These are phyloP conservation scores for Dendrocopos noguchii DNA, from an alignment of 2,113 vertebrate genomes.

Conservation along the genomic window DNA sequence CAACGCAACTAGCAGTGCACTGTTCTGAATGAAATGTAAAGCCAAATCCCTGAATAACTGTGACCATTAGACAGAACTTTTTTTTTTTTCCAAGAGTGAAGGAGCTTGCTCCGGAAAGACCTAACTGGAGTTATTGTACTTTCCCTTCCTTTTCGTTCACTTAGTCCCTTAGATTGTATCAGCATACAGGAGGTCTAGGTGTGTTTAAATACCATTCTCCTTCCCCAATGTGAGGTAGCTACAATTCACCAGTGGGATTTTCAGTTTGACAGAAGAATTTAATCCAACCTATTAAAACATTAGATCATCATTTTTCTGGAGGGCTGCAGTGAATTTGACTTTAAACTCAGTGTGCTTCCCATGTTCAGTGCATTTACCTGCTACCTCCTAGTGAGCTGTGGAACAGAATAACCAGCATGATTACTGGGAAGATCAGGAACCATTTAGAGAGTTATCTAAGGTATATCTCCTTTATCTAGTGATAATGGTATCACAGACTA, in stretches of 20 bases:
- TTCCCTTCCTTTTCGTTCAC: conserved; percentile 35
- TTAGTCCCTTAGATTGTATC: not conserved
- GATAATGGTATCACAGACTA: not conserved
- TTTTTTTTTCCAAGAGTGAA: conserved; percentile 1
- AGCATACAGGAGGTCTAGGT: not conserved
- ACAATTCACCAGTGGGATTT: not conserved
- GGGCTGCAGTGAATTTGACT: not conserved
- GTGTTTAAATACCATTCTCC: not conserved
- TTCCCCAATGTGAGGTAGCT: not conserved
- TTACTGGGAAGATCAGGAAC: not conserved
- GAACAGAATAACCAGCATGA: not conserved
- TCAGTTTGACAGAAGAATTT: not conserved
- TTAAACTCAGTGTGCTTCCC: not conserved
- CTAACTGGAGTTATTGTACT: conserved; percentile 58
- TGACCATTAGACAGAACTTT: not conserved
- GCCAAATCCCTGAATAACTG: conserved; percentile 37
- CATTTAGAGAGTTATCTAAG: not conserved
- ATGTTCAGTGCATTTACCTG: not conserved
- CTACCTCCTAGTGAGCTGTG: not conserved
- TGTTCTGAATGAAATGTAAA: conserved; percentile 17
- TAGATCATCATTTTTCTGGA: not conserved
- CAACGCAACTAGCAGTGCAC: not conserved
- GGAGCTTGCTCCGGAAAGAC: conserved; percentile 5
- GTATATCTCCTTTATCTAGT: not conserved
- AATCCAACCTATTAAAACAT: not conserved